phyloP scores from a whole-genome alignment of 2,797 vertebrate genomes.

The Manis javanica region DNA sequence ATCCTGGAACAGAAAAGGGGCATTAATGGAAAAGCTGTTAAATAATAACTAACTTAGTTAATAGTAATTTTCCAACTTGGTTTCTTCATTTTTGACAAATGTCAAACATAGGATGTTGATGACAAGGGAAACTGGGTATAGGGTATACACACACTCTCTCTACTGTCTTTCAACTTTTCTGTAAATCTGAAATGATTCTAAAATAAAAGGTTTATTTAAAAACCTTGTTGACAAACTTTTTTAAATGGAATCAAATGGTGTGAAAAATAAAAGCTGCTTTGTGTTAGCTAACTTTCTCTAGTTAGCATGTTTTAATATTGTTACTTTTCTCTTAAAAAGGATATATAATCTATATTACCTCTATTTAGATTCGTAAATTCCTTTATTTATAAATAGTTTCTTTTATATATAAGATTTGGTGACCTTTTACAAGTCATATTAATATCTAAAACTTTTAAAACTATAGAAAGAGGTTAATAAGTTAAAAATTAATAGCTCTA shows the following conservation, averaged over 20 bases:
- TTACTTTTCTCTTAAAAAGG: background rate
- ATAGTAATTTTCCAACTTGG: background rate
- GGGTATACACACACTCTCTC: background rate
- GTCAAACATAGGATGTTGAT: background rate
- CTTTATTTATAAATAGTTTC: background rate
- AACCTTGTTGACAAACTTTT: background rate
- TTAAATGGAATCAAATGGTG: background rate
- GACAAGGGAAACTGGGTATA: background rate
- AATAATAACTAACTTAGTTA: background rate
- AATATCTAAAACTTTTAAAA: slow-evolving; percentile 26
- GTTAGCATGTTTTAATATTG: background rate
- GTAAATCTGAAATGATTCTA: slow-evolving; percentile 44
- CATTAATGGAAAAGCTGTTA: background rate
- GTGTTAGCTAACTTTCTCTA: slow-evolving; percentile 21
- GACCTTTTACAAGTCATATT: slow-evolving; percentile 42
- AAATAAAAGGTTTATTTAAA: slow-evolving; percentile 15
- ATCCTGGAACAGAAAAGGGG: background rate
- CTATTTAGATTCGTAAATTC: background rate
- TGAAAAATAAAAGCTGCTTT: slow-evolving; percentile 58
- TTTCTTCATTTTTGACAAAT: slow-evolving; percentile 16
- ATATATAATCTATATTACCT: background rate
- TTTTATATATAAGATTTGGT: slow-evolving; percentile 39
- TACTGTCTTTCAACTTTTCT: background rate
- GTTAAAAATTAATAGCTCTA: slow-evolving; percentile 2
- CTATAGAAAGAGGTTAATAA: slow-evolving; percentile 21